These are phyloP conservation scores for Pandemis corylana DNA, from an alignment of 2,888 invertebrate genomes.

Conservation along the genomic window DNA sequence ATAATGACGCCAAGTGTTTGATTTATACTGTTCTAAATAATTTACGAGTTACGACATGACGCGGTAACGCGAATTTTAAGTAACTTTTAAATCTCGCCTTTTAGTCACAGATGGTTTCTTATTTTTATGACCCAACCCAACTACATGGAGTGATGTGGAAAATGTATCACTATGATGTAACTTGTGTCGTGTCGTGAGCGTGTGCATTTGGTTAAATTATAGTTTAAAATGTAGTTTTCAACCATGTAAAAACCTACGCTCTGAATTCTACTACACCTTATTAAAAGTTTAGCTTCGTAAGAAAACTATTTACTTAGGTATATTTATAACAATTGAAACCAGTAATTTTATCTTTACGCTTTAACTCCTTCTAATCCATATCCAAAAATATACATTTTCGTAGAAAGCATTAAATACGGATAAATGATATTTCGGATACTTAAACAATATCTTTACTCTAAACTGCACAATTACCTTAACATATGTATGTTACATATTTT, in stretches of 20 bases:
- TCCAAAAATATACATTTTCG: too few species aligned
- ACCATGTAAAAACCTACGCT: not conserved
- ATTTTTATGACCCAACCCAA: conserved; percentile 14
- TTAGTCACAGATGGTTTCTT: conserved; percentile 12
- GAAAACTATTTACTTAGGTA: too few species aligned
- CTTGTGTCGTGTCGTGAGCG: conserved; percentile 11
- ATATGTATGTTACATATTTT: not conserved
- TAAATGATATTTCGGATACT: too few species aligned
- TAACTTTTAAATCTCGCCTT: conserved; percentile 23
- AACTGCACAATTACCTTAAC: not conserved
- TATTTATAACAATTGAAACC: too few species aligned
- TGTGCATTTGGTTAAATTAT: conserved; percentile 15
- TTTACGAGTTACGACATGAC: conserved; percentile 36
- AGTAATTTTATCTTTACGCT: too few species aligned
- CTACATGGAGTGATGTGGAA: conserved; percentile 26
- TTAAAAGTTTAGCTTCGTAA: not conserved
- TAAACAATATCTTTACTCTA: too few species aligned
- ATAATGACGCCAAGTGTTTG: conserved; percentile 27
- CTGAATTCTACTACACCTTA: not conserved
- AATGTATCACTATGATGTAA: conserved; percentile 30
- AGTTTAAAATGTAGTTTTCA: too few species aligned
- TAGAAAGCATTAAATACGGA: too few species aligned
- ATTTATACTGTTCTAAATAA: conserved; percentile 37
- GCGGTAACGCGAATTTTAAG: conserved; percentile 16
- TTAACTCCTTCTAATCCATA: too few species aligned